phyloP scores from a whole-genome alignment of 1,140 invertebrate species.

The Orussus abietinus region DNA sequence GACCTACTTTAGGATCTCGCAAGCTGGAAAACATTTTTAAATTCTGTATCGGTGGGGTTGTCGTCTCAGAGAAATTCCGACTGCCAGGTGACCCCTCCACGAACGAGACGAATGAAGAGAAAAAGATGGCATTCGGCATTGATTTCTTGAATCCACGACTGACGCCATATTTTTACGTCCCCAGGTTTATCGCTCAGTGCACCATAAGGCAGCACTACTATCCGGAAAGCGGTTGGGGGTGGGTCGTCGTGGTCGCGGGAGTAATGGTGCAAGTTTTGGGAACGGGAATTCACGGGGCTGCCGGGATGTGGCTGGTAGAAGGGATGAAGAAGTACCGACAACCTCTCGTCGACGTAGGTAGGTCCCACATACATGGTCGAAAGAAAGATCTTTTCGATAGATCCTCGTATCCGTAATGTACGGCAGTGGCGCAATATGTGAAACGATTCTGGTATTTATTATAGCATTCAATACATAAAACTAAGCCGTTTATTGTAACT shows the following conservation, averaged over 20 bases:
- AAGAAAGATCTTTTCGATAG: too few relatives aligned
- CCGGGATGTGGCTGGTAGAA: constrained; percentile 44
- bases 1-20: too few relatives aligned
- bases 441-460: too few relatives aligned
- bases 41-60: background rate
- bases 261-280: constrained; percentile 54
- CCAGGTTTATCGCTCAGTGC: constrained; percentile 42
- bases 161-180: constrained; percentile 50
- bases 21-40: constrained; percentile 1
- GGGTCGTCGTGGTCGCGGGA: constrained; percentile 57
- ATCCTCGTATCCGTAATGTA: too few relatives aligned
- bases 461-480: too few relatives aligned
- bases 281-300: constrained; percentile 53
- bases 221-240: constrained; percentile 67
- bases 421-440: too few relatives aligned
- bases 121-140: too few relatives aligned
- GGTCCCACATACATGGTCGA: too few relatives aligned
- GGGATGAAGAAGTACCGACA: constrained; percentile 35
- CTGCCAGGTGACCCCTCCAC: too few relatives aligned
- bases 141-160: constrained; percentile 1
- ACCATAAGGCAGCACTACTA: constrained; percentile 61
- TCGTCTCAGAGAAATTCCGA: background rate
- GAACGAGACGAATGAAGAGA: too few relatives aligned
- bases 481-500: too few relatives aligned
- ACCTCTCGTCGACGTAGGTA: constrained; percentile 36